These are phyloP conservation scores for Edolisoma coerulescens DNA, from an alignment of 2,113 vertebrate genomes.

Conservation along the genomic window DNA sequence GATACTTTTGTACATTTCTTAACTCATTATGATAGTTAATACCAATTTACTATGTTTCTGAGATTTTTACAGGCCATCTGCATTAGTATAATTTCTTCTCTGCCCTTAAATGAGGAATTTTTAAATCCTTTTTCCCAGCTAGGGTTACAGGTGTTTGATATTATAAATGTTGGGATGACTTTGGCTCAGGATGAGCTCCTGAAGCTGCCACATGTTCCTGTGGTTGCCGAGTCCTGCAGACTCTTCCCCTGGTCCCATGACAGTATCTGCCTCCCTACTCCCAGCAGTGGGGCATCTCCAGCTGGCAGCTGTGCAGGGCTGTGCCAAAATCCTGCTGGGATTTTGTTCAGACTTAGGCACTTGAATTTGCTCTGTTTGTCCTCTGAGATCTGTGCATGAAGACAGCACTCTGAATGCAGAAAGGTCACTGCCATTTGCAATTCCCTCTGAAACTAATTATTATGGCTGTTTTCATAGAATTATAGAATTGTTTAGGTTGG, in stretches of 20 bases:
- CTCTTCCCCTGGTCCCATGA: background rate
- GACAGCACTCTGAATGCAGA: background rate
- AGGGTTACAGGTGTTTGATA: background rate
- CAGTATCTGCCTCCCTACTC: background rate
- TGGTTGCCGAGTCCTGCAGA: background rate
- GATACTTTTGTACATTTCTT: background rate
- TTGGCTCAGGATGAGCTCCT: background rate
- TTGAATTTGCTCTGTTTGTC: background rate
- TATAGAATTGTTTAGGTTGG: background rate
- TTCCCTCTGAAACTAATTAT: slow-evolving; percentile 28
- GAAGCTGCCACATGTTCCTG: accelerated
- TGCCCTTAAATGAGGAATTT: background rate
- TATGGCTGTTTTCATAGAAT: background rate
- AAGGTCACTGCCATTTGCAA: background rate
- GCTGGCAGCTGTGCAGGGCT: background rate
- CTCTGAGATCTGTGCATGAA: background rate
- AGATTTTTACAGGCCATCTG: background rate
- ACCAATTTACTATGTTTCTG: background rate
- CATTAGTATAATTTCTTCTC: background rate
- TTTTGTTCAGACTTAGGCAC: background rate
- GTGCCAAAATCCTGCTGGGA: background rate
- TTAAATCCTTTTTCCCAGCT: background rate
- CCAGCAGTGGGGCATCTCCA: background rate
- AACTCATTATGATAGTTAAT: background rate
- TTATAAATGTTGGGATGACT: background rate